A percentile compares a stretch with the other conserved stretches of the same genome.
Conservation (phyloP, 2,888 invertebrate species). For the Scaptomyza flava region DNA sequence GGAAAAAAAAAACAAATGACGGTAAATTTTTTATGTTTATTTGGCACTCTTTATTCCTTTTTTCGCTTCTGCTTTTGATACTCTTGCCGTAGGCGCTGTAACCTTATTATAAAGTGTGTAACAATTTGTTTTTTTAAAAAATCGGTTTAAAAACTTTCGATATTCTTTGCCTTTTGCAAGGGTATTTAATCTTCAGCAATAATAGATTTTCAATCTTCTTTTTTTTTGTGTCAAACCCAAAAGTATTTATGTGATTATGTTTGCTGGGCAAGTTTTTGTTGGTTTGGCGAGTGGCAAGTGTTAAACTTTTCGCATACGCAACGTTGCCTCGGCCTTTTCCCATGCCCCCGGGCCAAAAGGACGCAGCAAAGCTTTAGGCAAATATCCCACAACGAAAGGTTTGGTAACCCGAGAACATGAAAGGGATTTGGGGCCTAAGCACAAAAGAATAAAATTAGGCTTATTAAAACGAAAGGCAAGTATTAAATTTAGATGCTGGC, state of each 20-base stretch:
- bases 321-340: slow-evolving; percentile 21
- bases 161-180: background rate
- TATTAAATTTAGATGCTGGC: slow-evolving; percentile 39
- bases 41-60: background rate
- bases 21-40: slow-evolving; percentile 64
- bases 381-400: slow-evolving; percentile 47
- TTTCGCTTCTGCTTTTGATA: background rate
- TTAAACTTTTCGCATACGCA: slow-evolving; percentile 59
- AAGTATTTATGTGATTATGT: slow-evolving; percentile 32
- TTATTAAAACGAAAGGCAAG: slow-evolving; percentile 55
- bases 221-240: slow-evolving; percentile 9
- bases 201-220: background rate
- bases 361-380: slow-evolving; percentile 47
- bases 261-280: slow-evolving; percentile 31
- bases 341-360: slow-evolving; percentile 28
- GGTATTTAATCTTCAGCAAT: background rate
- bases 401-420: slow-evolving; percentile 70
- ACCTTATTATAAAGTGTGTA: background rate
- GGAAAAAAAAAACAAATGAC: slow-evolving; percentile 70
- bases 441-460: slow-evolving; percentile 59
- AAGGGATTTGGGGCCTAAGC: slow-evolving; percentile 48
- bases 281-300: slow-evolving; percentile 47
- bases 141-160: too few relatives aligned
- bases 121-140: too few relatives aligned
- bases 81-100: background rate